Base-by-base conservation (phyloP, 2,888 invertebrate genomes). In the Drosophila leonis region DNA sequence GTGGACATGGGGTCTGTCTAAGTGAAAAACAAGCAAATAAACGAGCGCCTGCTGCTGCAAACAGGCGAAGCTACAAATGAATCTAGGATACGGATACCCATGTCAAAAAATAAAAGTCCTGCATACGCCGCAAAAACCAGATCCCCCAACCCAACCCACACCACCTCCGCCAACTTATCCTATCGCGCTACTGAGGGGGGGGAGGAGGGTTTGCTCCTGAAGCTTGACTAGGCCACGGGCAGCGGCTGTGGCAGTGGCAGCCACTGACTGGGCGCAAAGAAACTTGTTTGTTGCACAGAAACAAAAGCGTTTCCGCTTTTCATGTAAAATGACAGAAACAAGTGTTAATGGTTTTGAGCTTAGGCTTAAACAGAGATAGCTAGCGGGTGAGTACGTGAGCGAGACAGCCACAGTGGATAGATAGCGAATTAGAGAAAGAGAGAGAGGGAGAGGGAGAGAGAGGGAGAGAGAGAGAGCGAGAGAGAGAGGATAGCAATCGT, bases 321-420 rank as follows among this genome's bases (percentile, higher is more conserved):
- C 85, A 87, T 89, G 88, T 84, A 82, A 87, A 87, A 84, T 89
- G 85, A 85, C 90, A 85, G 90, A 87, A 87, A 87, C 86, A 87
- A 88, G 86, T 90, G 86, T 87, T 87, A 88, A 90, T 90, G 86
- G 88, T 89, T 85, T 89, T 85, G 69, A 82, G 88, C 60, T 85
- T 80, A 85, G 75, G 71, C 69, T 54, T 63, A 65, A 63, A 12
- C 35, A 52, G 35, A 52, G 52, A 52, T 52, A 52, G 52, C 52
- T 52, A 6, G 35, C 52, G 52, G 35, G 9, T 3, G 24, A 33
- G 24, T 10, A 8, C 37, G 10, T 12, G 52, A 52, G 15, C 35
- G 31, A 12, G 18, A 29, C 12, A 31, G 31, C 18, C 13, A 35
- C 13, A 51, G 4, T 8, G 13, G 13, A 13, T 29, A 27, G n/a